Percentiles rank a stretch among this genome's conserved stretches.
These are phyloP conservation scores for Megamerina dolium DNA, from an alignment of 2,888 invertebrate genomes.

Conservation along the genomic window DNA sequence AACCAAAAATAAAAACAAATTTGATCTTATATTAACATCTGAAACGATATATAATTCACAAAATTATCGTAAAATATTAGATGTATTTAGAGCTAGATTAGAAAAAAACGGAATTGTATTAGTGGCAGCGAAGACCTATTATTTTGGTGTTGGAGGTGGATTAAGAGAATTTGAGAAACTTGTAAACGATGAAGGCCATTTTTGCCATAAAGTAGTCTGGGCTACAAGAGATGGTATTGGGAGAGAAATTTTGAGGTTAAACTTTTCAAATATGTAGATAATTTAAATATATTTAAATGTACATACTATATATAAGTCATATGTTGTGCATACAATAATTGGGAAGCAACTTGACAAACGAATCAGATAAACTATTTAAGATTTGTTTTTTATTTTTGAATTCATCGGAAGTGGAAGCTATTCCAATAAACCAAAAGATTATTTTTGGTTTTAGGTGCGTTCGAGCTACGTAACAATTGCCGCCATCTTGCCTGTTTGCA, in stretches of 20 bases:
- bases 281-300: too few species aligned
- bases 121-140: constrained; percentile 84
- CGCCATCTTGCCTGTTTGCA: too few species aligned
- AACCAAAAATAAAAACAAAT: constrained; percentile 53
- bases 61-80: constrained; percentile 71
- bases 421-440: too few species aligned
- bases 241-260: constrained; percentile 43
- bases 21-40: constrained; percentile 81
- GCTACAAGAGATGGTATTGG: constrained; percentile 51
- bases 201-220: constrained; percentile 59
- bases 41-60: constrained; percentile 87
- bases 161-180: constrained; percentile 66
- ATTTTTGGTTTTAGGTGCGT: too few species aligned
- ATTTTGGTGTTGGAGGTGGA: constrained; percentile 94
- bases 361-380: too few species aligned
- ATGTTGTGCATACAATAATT: too few species aligned
- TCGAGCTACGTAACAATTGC: too few species aligned
- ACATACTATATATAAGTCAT: too few species aligned
- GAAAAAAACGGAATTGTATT: constrained; percentile 59
- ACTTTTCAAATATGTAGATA: too few species aligned
- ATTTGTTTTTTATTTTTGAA: too few species aligned
- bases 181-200: constrained; percentile 53
- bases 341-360: too few species aligned
- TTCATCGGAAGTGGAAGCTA: too few species aligned
- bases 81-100: constrained; percentile 57